Base-by-base conservation (phyloP, 2,888 invertebrate genomes). In the Ceraclea dissimilis region DNA sequence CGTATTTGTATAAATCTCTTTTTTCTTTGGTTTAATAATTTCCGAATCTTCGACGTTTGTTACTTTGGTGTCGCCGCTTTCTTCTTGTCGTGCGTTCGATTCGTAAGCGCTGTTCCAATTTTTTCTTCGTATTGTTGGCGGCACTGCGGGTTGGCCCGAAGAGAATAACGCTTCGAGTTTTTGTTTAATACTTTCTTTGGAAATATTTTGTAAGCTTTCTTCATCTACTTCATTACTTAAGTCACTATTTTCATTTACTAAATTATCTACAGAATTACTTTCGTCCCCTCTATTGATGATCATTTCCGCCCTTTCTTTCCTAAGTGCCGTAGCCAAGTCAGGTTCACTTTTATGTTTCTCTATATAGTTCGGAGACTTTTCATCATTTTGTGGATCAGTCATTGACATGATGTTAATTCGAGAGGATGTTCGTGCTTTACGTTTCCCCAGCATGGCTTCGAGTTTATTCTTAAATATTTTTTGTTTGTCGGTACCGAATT, bases 391-490 rank as follows among this genome's bases (percentile, higher is more conserved):
- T 39, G 5, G 8, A 16, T 39, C 39, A 13, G 39, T 13, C 2
- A 39, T 13, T n/a, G 39, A 39, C 13, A 5, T 13, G 2, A 16
- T 16, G 8, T 6, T 11, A 6, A 6, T 11, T 31, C 31, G 31
- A 31, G 31, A 11, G 49, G 22, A 44, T 21, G 17, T 13, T 47
- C 13, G 10, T 49, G 21, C 17, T 51, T 52, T 13, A n/a, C 11
- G 26, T 46, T 19, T n/a, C 13, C 2, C 21, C 33, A 6, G 43
- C 73, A 63, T 75, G 72, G 49, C 67, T 20, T 73, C 73, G 31
- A 78, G 63, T 65, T 76, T 77, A 0, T 72, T 71, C 73, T 75
- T 74, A 51, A 78, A 76, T 61, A 69, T 65, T 50, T 73, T 66
- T 62, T 73, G 72, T 60, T 69, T 67, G 51, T 70, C 70, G 56